Percentiles rank a stretch among this genome's conserved stretches.
phyloP scores from a whole-genome alignment of 2,113 vertebrate genomes.

The Halcyon malimbica region DNA sequence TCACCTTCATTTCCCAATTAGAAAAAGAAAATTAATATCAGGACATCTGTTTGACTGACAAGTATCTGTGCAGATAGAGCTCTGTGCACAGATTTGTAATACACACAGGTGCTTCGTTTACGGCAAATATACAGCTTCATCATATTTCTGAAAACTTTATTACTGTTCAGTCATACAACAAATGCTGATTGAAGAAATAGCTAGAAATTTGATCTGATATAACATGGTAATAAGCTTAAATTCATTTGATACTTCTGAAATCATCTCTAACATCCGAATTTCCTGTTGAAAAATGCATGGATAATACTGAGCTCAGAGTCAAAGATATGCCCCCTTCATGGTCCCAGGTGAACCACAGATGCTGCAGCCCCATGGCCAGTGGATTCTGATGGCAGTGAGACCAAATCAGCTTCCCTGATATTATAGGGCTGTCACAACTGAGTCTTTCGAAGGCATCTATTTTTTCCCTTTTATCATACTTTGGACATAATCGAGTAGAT shows the following conservation, averaged over 20 bases:
- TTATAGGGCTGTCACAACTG: not conserved
- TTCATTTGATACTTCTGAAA: constrained; percentile 68
- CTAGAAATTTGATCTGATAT: constrained; percentile 54
- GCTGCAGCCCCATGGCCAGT: not conserved
- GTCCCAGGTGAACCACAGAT: not conserved
- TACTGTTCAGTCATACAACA: constrained; percentile 28
- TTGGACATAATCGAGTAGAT: not conserved
- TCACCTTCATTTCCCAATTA: constrained; percentile 54
- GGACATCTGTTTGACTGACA: constrained; percentile 57
- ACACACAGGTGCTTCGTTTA: constrained; percentile 39
- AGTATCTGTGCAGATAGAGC: constrained; percentile 23
- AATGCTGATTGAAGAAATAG: constrained; percentile 66
- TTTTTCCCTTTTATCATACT: not conserved
- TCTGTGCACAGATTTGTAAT: constrained; percentile 34
- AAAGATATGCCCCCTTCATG: not conserved
- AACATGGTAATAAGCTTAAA: constrained; percentile 61
- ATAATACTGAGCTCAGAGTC: not conserved
- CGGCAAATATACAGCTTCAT: constrained; percentile 39
- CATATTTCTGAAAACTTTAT: constrained; percentile 52
- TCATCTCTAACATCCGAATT: constrained; percentile 16
- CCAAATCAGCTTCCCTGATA: not conserved
- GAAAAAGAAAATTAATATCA: constrained; percentile 34
- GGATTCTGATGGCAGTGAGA: not conserved
- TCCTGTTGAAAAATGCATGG: constrained; percentile 32
- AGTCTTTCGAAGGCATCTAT: not conserved